These are phyloP conservation scores for Dolomedes plantarius DNA, from an alignment of 2,888 invertebrate genomes.

Conservation along the genomic window DNA sequence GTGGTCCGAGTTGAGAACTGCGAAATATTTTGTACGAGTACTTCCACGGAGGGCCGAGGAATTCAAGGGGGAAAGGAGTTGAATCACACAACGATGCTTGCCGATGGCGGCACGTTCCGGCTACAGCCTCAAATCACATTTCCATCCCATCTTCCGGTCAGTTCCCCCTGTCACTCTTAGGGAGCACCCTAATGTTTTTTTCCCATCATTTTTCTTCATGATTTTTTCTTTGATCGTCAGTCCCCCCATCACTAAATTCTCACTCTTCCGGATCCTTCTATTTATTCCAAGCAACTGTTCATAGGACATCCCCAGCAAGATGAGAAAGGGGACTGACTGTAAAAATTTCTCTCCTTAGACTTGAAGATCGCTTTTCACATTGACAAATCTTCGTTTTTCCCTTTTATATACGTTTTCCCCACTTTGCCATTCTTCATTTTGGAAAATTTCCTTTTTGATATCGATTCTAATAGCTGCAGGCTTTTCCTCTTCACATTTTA, in stretches of 20 bases:
- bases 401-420: constrained; percentile 21
- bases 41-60: background rate
- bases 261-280: constrained; percentile 20
- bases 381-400: constrained; percentile 24
- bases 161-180: background rate
- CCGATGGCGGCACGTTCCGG: constrained; percentile 3
- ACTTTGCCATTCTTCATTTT: constrained; percentile 12
- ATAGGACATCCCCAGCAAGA: background rate
- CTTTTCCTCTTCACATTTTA: background rate
- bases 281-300: constrained; percentile 20
- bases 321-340: constrained; percentile 14
- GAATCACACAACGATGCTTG: background rate
- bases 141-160: constrained; percentile 12
- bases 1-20: constrained; percentile 1
- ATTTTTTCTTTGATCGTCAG: constrained; percentile 25
- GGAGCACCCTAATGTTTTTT: background rate
- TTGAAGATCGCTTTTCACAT: constrained; percentile 23
- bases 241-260: constrained; percentile 16
- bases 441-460: constrained; percentile 4
- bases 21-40: background rate
- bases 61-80: background rate
- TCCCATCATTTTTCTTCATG: constrained; percentile 17
- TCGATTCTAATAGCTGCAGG: constrained; percentile 20
- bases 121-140: constrained; percentile 14
- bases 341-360: constrained; percentile 23